Conservation (phyloP, 2,113 vertebrate species). For the Trogon surrucura region DNA sequence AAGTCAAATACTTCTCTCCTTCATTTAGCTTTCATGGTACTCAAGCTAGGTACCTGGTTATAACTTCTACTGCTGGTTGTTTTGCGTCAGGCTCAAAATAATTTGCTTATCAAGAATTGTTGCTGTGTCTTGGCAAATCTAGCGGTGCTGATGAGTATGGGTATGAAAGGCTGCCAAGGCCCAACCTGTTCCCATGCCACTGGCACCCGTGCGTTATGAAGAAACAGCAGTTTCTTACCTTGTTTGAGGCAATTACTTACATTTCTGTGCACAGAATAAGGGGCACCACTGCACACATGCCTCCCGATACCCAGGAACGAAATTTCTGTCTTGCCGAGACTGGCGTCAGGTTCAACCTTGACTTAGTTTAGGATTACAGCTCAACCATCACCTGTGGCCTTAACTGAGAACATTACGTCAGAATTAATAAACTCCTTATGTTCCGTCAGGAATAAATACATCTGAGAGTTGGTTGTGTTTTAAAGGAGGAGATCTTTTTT, state of each 20-base stretch:
- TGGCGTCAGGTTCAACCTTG: not conserved
- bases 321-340: not conserved
- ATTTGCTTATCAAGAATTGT: not conserved
- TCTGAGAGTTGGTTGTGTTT: not conserved
- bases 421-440: not conserved
- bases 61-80: not conserved
- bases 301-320: not conserved
- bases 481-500: not conserved
- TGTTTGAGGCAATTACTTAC: not conserved
- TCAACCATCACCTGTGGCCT: not conserved
- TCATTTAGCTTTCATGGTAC: not conserved
- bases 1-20: constrained; percentile 22
- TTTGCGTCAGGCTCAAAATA: not conserved
- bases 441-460: not conserved
- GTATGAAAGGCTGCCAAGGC: not conserved
- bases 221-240: not conserved
- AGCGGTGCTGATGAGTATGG: accelerated
- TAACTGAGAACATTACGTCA: not conserved
- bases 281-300: accelerated
- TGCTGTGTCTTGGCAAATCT: not conserved
- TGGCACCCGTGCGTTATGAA: not conserved
- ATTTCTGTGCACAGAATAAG: not conserved
- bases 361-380: not conserved
- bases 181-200: not conserved
- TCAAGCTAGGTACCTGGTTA: not conserved